Conservation (phyloP, 2,113 vertebrate genomes). For the Phoxinus phoxinus region DNA sequence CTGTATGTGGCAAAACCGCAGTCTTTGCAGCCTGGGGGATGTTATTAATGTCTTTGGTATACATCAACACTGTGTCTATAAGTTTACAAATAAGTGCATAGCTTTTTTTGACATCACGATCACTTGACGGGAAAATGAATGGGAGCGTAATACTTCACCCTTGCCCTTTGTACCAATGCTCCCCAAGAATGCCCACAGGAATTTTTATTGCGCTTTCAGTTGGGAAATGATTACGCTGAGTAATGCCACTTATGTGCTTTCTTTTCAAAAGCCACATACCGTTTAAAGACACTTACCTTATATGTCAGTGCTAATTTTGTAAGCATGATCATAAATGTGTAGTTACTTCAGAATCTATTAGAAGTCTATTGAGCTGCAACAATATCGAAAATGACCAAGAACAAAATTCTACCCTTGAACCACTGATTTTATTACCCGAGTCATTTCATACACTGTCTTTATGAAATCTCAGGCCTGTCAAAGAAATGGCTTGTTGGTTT, state of each 20-base stretch:
- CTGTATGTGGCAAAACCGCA: neutral
- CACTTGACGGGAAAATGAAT: constrained; percentile 59
- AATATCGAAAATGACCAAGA: neutral
- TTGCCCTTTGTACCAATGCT: constrained; percentile 55
- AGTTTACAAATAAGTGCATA: constrained; percentile 71
- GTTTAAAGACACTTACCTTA: constrained; percentile 52
- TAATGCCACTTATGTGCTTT: constrained; percentile 64
- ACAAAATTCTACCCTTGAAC: neutral
- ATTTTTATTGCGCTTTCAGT: constrained; percentile 66
- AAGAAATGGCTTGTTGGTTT: no score
- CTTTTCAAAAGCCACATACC: constrained; percentile 48
- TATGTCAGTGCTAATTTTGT: constrained; percentile 48
- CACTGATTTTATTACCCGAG: neutral
- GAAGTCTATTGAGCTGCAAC: neutral
- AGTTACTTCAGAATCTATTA: neutral
- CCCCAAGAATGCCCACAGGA: constrained; percentile 58
- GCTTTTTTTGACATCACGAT: constrained; percentile 58
- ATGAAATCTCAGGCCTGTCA: neutral
- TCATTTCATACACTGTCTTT: neutral
- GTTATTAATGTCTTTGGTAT: constrained; percentile 61
- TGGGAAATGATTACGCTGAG: constrained; percentile 61
- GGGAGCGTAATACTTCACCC: constrained; percentile 52
- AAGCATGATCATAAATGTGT: constrained; percentile 4
- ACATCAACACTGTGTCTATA: constrained; percentile 62
- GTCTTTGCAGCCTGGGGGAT: constrained; percentile 56